Conservation (phyloP, 2,888 invertebrate genomes). For the Sphinx pinastri region DNA sequence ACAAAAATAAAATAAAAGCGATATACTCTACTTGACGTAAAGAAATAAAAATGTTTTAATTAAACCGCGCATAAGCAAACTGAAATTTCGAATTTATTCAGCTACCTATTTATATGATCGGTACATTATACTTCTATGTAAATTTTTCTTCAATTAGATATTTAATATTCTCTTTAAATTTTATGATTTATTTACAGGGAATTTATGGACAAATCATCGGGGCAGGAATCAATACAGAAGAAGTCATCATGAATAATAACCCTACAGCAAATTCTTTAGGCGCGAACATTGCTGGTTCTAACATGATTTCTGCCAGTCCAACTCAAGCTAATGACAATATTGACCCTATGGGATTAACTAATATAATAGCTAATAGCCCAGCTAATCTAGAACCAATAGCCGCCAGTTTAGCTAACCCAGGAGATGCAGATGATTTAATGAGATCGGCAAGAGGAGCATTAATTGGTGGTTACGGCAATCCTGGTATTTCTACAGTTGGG, state of each 20-base stretch:
- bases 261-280: not conserved
- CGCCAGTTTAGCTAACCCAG: not conserved
- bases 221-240: not conserved
- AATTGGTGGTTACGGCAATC: not conserved
- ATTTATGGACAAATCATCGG: not conserved
- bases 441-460: conserved; percentile 19
- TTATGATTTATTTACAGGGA: not conserved
- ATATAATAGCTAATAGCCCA: not conserved
- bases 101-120: no score
- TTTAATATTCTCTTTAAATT: no score
- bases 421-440: not conserved
- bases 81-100: no score
- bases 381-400: conserved; percentile 5
- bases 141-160: no score
- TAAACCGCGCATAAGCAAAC: no score
- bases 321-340: not conserved
- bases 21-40: no score
- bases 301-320: not conserved
- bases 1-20: no score
- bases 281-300: not conserved
- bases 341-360: not conserved
- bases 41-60: no score
- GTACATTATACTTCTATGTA: no score
- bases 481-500: not conserved
- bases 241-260: not conserved